These are phyloP conservation scores for Yponomeuta plumbellus DNA, from an alignment of 2,888 invertebrate genomes.

Conservation along the genomic window DNA sequence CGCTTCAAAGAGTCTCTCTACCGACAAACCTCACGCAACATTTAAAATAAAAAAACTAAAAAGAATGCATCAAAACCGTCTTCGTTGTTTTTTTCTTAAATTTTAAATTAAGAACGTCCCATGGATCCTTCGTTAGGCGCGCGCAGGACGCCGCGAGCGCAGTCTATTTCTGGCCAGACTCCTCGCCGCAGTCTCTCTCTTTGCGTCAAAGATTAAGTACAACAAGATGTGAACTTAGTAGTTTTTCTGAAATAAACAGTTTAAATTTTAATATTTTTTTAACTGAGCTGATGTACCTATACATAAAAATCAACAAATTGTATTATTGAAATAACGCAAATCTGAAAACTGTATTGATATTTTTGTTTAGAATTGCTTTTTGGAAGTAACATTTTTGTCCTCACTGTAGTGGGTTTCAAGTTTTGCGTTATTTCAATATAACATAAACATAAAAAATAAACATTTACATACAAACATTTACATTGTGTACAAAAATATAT, in stretches of 20 bases:
- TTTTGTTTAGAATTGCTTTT: no score
- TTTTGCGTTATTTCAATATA: no score
- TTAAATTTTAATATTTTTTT: no score
- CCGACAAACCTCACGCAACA: constrained; percentile 10
- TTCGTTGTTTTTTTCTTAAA: constrained; percentile 12
- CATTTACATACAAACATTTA: no score
- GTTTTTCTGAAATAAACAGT: no score
- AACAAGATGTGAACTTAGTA: constrained; percentile 27
- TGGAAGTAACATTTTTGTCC: no score
- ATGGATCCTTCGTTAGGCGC: constrained; percentile 43
- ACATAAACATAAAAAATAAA: no score
- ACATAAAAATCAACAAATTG: no score
- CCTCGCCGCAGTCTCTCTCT: constrained; percentile 48
- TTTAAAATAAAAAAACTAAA: constrained; percentile 4
- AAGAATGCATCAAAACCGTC: neutral
- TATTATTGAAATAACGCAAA: no score
- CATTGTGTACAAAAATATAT: no score
- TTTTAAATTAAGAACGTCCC: constrained; percentile 39
- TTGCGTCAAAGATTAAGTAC: constrained; percentile 44
- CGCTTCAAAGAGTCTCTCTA: constrained; percentile 2
- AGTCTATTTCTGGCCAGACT: constrained; percentile 64
- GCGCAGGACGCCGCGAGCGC: constrained; percentile 47
- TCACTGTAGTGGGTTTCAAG: no score
- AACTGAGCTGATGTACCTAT: neutral
- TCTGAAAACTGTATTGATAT: neutral